phyloP scores from a whole-genome alignment of 1,140 invertebrate genomes.

The Chlorops oryzae region DNA sequence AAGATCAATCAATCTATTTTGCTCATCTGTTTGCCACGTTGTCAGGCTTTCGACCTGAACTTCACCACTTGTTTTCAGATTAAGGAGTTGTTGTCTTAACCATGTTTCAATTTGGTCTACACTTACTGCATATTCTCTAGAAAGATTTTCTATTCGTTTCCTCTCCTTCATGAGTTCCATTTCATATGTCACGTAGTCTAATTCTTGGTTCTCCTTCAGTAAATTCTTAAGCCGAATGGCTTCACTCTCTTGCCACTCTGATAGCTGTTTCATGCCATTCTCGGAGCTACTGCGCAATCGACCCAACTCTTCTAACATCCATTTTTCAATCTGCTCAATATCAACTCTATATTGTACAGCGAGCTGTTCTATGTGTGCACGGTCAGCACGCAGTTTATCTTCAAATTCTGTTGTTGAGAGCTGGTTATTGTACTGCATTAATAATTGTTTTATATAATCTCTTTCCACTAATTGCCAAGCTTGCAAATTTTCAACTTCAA shows the following conservation, averaged over 20 bases:
- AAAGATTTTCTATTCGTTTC: slow-evolving; percentile 28
- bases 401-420: slow-evolving; percentile 35
- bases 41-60: slow-evolving; percentile 34
- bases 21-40: slow-evolving; percentile 39
- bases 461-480: slow-evolving; percentile 38
- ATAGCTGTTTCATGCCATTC: slow-evolving; percentile 26
- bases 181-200: slow-evolving; percentile 39
- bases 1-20: slow-evolving; percentile 35
- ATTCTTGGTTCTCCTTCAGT: slow-evolving; percentile 32
- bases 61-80: slow-evolving; percentile 33
- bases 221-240: slow-evolving; percentile 32
- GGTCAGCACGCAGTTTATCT: slow-evolving; percentile 29
- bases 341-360: slow-evolving; percentile 37
- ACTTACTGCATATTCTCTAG: slow-evolving; percentile 38
- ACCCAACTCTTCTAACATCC: slow-evolving; percentile 40
- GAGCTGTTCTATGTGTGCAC: slow-evolving; percentile 33
- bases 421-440: slow-evolving; percentile 32
- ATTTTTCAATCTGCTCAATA: slow-evolving; percentile 40
- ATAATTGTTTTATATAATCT: slow-evolving; percentile 36
- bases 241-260: slow-evolving; percentile 35
- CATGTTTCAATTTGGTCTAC: slow-evolving; percentile 38
- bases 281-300: slow-evolving; percentile 29
- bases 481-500: slow-evolving; percentile 37
- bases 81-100: slow-evolving; percentile 38
- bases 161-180: slow-evolving; percentile 36